These are phyloP conservation scores for Camponotus floridanus DNA, from an alignment of 1,140 invertebrate genomes.

Conservation along the genomic window DNA sequence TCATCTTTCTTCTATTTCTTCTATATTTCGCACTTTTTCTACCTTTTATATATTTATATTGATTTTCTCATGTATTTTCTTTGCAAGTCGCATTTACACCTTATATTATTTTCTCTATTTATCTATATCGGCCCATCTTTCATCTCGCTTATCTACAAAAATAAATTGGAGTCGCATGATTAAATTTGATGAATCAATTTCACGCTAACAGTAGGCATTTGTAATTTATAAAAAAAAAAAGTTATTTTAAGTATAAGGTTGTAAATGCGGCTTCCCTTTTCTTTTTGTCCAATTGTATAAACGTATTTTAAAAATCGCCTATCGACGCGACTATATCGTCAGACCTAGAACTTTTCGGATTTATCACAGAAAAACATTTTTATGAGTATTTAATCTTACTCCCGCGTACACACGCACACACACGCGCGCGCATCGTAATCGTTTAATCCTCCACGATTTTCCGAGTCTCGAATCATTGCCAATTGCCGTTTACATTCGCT, in stretches of 20 bases:
- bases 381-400: slow-evolving; percentile 79
- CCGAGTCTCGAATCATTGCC: neutral
- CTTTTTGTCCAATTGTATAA: slow-evolving; percentile 6
- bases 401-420: slow-evolving; percentile 27
- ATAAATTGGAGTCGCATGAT: neutral
- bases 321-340: slow-evolving; percentile 61
- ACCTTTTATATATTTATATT: neutral
- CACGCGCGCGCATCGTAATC: slow-evolving; percentile 21
- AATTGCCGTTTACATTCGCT: slow-evolving; percentile 17
- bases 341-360: slow-evolving; percentile 70
- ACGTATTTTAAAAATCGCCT: slow-evolving; percentile 53
- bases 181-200: neutral
- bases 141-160: neutral
- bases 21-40: neutral
- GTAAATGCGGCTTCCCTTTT: slow-evolving; percentile 18
- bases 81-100: slow-evolving; percentile 6
- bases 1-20: neutral
- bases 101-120: neutral
- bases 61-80: neutral
- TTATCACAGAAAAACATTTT: slow-evolving; percentile 86
- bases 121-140: neutral
- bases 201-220: neutral
- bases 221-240: neutral
- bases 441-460: slow-evolving; percentile 11
- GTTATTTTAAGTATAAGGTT: neutral